Evolutionary conservation across 2,113 vertebrate species (phyloP), one percentile per base, ranked within the genome.

Genomic region (Catharus fuscescens): DNA sequence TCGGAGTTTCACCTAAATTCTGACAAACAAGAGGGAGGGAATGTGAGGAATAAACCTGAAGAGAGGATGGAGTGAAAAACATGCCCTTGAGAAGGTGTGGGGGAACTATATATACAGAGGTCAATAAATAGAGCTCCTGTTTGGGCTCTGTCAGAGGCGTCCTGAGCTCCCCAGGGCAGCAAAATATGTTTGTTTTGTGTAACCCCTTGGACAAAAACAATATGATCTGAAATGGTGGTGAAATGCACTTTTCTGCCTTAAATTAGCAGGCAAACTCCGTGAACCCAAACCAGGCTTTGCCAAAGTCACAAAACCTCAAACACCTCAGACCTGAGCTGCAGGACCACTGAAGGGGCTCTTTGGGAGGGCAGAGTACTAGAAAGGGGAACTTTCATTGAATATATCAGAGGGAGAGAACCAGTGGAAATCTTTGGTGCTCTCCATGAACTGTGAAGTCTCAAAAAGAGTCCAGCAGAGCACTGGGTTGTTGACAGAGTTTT

Each of bases 201-300:
- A 56, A 86, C 52, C 62, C 44, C 64, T 88, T 32, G 85, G 72
- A 70, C 2, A 8, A 83, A 90, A 95, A n/a, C 91, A 92, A 71
- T 86, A 26, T 44, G 38, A 91, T 88, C 56, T 86, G 69, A 62
- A 80, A 86, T 6, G 67, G 67, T 70, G 77, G 16, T 36, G 64
- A 90, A 93, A 94, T 24, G 54, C 19, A 32, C 31, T 93, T 74
- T 48, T 88, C 72, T 64, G n/a, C 83, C 50, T 73, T 74, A 92
- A 96, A 86, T 95, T 76, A 89, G 94, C 64, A 83, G 54, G 72
- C 21, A 12, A 92, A 84, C 72, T 83, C 86, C 0, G 2, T 90
- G 88, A 96, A 50, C 82, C 69, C 56, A 29, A 86, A 67, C 20
- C 13, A 73, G 56, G 28, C 34, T 38, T 88, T 59, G 60, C 76